A percentile compares a stretch with the other conserved stretches of the same genome.
Evolutionary conservation across 1,140 invertebrate species (phyloP).

Genomic region (Drosophila repleta): DNA sequence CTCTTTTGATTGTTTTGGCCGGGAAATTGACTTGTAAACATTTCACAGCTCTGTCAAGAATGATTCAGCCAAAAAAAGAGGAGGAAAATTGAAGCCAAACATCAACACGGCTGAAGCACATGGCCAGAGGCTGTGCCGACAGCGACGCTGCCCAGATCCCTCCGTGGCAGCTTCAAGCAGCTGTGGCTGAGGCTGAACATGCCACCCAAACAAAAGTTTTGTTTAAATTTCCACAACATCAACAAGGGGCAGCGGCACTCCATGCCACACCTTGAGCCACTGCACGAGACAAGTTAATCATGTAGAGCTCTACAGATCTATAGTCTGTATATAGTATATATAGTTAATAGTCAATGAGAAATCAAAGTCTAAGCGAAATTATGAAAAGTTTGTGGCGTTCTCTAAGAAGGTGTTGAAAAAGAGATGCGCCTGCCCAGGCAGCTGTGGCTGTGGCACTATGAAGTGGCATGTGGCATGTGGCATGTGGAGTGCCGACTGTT

Average conservation of each 20-base stretch:
- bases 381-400: constrained; percentile 61
- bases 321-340: not conserved
- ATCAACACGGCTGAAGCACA: constrained; percentile 28
- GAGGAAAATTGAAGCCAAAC: constrained; percentile 1
- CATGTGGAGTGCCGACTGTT: constrained; percentile 68
- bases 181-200: constrained; percentile 55
- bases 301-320: no score
- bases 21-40: constrained; percentile 62
- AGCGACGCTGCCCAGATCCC: constrained; percentile 10
- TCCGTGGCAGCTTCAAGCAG: constrained; percentile 31
- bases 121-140: constrained; percentile 41
- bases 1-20: constrained; percentile 12
- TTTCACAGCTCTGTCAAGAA: constrained; percentile 69
- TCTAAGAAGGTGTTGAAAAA: constrained; percentile 76
- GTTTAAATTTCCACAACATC: constrained; percentile 65
- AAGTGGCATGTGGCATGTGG: constrained; percentile 22
- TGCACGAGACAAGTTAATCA: constrained; percentile 59
- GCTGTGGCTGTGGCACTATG: constrained; percentile 21
- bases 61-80: constrained; percentile 25
- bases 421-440: constrained; percentile 11
- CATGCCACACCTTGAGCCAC: constrained; percentile 17
- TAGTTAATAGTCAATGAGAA: constrained; percentile 71
- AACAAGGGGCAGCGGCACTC: constrained; percentile 33
- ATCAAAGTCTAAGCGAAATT: constrained; percentile 72
- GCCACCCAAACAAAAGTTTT: constrained; percentile 56